A percentile compares a stretch with the other conserved stretches of the same genome.
Evolutionary conservation across 2,113 vertebrate genomes (phyloP).

Genomic region (Illadopsis cleaveri): DNA sequence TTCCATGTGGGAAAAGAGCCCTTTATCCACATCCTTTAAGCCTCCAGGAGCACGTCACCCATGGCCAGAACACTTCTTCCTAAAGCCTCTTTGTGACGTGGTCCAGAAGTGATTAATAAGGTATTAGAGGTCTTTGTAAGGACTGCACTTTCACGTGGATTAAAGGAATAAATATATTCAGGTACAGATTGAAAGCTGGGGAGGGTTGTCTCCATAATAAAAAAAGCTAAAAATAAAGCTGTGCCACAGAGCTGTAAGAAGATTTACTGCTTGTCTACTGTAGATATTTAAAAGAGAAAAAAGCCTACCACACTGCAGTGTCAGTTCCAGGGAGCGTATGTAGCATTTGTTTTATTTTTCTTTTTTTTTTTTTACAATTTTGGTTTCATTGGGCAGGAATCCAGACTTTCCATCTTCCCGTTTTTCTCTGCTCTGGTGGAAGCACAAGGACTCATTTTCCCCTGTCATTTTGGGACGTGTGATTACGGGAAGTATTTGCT

Average conservation of each 20-base stretch:
- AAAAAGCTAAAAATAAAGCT: slow-evolving; percentile 54
- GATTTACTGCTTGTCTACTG: slow-evolving; percentile 44
- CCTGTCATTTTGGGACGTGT: slow-evolving; percentile 46
- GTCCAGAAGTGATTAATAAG: slow-evolving; percentile 26
- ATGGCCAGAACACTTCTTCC: neutral
- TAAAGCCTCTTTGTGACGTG: slow-evolving; percentile 30
- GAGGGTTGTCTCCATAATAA: slow-evolving; percentile 27
- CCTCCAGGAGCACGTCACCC: neutral
- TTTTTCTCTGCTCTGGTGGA: slow-evolving; percentile 23
- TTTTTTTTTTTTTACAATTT: neutral
- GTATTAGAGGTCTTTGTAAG: slow-evolving; percentile 8
- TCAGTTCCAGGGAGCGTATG: neutral
- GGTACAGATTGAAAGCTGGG: slow-evolving; percentile 22
- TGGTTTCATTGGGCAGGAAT: slow-evolving; percentile 31
- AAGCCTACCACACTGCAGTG: slow-evolving; percentile 1
- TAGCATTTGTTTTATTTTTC: neutral
- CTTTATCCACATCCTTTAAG: neutral
- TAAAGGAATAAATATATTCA: slow-evolving; percentile 42
- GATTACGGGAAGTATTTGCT: slow-evolving; percentile 46
- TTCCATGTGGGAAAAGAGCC: neutral
- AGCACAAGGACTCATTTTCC: slow-evolving; percentile 20
- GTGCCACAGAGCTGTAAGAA: slow-evolving; percentile 4
- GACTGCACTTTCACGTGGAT: slow-evolving; percentile 41
- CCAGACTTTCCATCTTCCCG: slow-evolving; percentile 36
- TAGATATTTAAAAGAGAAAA: slow-evolving; percentile 30